Percentiles rank a stretch among this genome's conserved stretches.
Conservation (phyloP, 2,113 vertebrate genomes). For the Nanorana parkeri region DNA sequence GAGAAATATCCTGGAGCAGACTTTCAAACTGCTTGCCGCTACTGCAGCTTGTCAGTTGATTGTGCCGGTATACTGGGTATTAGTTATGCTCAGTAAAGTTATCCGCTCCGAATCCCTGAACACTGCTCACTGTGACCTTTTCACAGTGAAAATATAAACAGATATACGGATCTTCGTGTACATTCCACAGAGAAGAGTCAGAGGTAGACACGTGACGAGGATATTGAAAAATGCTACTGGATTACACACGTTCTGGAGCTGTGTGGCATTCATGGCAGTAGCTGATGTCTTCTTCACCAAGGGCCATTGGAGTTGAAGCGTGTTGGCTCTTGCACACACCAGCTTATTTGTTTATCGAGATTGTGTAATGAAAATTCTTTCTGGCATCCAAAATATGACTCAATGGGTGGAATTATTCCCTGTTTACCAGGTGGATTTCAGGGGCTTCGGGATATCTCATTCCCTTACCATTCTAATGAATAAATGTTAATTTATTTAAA, state of each 20-base stretch:
- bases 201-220: too few species aligned
- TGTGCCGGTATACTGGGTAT: too few species aligned
- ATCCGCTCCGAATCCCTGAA: too few species aligned
- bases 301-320: constrained; percentile 64
- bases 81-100: too few species aligned
- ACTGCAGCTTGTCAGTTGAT: too few species aligned
- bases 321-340: constrained; percentile 74
- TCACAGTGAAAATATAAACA: too few species aligned
- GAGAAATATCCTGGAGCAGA: too few species aligned
- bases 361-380: constrained; percentile 80
- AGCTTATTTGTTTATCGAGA: constrained; percentile 74
- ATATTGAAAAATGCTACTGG: too few species aligned
- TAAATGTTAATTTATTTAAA: not conserved
- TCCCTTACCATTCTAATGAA: not conserved
- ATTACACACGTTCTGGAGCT: not conserved
- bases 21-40: too few species aligned
- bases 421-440: constrained; percentile 19
- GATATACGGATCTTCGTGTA: too few species aligned
- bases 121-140: too few species aligned
- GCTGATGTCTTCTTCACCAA: constrained; percentile 67
- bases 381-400: constrained; percentile 61
- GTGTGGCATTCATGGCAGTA: constrained; percentile 58
- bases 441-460: constrained; percentile 2
- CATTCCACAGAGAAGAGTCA: too few species aligned
- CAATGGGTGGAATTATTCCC: constrained; percentile 41